A percentile compares a stretch with the other conserved stretches of the same genome.
These are phyloP conservation scores for Phylloscopus trochilus DNA, from an alignment of 2,113 vertebrate species.

Conservation along the genomic window DNA sequence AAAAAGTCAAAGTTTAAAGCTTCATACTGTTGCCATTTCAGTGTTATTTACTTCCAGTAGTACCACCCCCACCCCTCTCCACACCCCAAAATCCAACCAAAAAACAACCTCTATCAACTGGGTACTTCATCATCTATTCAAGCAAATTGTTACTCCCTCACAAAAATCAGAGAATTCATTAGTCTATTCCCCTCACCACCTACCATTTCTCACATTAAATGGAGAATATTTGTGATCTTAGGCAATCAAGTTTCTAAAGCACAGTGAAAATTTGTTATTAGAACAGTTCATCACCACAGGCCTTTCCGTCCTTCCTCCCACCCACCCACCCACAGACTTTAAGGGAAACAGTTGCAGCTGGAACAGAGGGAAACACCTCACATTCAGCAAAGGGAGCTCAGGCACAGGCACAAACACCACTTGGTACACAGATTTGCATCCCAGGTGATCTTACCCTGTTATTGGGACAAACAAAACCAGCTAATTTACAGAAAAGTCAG, in stretches of 20 bases:
- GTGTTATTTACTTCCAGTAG: neutral
- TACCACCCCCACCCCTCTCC: neutral
- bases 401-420: fast-evolving
- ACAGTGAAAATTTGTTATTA: neutral
- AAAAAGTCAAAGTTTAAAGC: neutral
- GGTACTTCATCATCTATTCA: neutral
- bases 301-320: neutral
- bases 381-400: neutral
- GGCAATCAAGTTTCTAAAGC: neutral
- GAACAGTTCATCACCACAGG: neutral
- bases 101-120: neutral
- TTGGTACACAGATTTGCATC: neutral
- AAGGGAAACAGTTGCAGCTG: neutral
- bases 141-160: constrained; percentile 25
- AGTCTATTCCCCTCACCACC: constrained; percentile 11
- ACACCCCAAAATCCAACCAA: neutral
- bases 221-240: neutral
- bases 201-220: constrained; percentile 3
- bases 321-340: neutral
- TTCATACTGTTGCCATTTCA: neutral
- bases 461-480: neutral
- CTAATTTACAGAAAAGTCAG: neutral
- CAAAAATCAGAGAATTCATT: constrained; percentile 21
- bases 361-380: neutral
- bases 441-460: neutral